Evolutionary conservation across 1,140 invertebrate species (phyloP).

Genomic region (Adoxophyes honmai): DNA sequence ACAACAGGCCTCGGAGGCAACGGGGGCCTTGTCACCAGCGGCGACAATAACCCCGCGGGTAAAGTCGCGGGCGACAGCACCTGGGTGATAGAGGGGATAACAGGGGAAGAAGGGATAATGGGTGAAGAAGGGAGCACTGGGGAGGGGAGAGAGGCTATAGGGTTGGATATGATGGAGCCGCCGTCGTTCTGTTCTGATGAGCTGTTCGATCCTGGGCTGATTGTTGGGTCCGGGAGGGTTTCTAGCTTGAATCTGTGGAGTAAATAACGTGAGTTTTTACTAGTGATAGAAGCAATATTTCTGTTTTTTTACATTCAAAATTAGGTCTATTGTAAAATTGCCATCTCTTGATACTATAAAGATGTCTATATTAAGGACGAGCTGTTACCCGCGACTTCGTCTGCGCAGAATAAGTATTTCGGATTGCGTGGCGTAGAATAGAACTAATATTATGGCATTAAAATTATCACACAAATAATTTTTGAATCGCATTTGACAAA

Average conservation of each 20-base stretch:
- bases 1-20: slow-evolving; percentile 41
- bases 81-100: slow-evolving; percentile 29
- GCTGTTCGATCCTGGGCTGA: slow-evolving; percentile 70
- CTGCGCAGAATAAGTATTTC: too few species aligned
- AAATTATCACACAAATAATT: too few species aligned
- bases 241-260: slow-evolving; percentile 69
- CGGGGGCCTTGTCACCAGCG: slow-evolving; percentile 46
- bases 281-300: background rate
- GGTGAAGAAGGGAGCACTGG: slow-evolving; percentile 16
- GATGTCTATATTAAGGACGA: too few species aligned
- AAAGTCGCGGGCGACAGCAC: too few species aligned
- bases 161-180: slow-evolving; percentile 58
- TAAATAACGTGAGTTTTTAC: too few species aligned
- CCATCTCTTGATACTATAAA: too few species aligned
- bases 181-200: slow-evolving; percentile 67
- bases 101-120: slow-evolving; percentile 28
- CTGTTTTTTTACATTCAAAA: too few species aligned
- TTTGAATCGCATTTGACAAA: too few species aligned
- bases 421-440: too few species aligned
- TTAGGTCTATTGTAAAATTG: too few species aligned
- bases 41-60: slow-evolving; percentile 34
- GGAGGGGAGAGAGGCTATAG: slow-evolving; percentile 20
- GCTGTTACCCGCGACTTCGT: too few species aligned
- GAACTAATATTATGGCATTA: too few species aligned
- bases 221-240: slow-evolving; percentile 56